Percentiles rank a stretch among this genome's conserved stretches.
These are phyloP conservation scores for Octopus sinensis DNA, from an alignment of 1,140 invertebrate species.

Conservation along the genomic window DNA sequence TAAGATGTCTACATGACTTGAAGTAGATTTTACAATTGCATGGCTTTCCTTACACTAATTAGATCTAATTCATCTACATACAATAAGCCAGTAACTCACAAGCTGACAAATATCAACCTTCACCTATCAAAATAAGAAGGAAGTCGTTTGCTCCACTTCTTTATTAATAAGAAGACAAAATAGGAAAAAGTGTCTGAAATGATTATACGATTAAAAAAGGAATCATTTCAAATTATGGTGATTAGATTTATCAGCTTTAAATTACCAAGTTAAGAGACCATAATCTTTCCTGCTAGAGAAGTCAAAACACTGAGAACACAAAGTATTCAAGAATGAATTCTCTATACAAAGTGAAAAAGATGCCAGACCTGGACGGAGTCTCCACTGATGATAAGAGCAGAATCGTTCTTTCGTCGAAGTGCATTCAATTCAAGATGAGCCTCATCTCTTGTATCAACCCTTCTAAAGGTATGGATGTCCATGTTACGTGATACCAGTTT, in stretches of 20 bases:
- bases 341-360: background rate
- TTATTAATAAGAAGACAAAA: too few relatives aligned
- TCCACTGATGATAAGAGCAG: constrained; percentile 86
- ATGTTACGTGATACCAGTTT: constrained; percentile 75
- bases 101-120: constrained; percentile 15
- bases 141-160: too few relatives aligned
- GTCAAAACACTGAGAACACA: background rate
- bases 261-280: too few relatives aligned
- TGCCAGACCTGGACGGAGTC: constrained; percentile 80
- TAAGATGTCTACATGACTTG: too few relatives aligned
- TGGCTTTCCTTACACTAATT: too few relatives aligned
- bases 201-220: too few relatives aligned
- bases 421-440: constrained; percentile 89
- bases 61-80: too few relatives aligned
- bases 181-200: too few relatives aligned
- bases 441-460: constrained; percentile 75
- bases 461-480: constrained; percentile 73
- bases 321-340: background rate
- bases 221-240: too few relatives aligned
- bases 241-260: too few relatives aligned
- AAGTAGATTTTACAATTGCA: too few relatives aligned
- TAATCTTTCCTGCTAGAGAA: too few relatives aligned
- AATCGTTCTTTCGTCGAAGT: constrained; percentile 81
- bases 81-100: background rate
- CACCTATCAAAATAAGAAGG: background rate